Evolutionary conservation across 2,888 invertebrate genomes (phyloP), one percentile per base, ranked within the genome.

Genomic region (Plagiodera versicolora): DNA sequence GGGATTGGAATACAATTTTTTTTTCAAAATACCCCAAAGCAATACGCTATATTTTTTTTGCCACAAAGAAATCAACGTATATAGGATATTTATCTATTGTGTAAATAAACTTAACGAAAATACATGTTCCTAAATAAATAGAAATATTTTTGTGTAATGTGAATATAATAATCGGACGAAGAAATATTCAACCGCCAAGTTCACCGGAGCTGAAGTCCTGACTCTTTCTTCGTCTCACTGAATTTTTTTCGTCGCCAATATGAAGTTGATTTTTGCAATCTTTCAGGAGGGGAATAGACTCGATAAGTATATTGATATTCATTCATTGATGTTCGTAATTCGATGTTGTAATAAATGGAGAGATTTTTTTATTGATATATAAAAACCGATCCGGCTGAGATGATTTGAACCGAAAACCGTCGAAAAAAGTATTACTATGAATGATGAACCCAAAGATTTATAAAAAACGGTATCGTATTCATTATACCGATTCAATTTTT

Each of bases 201-300:
- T n/a, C 28, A 4, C 28, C 4, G 28, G 8, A 28, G 11, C 11
- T 32, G 5, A 8, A 11, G 8, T 3, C 14, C 11, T 14, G 39
- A 39, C 3, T 39, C n/a, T 39, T 14, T 14, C 39, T 14, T 39
- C 39, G 14, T 39, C n/a, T 11, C 1, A n/a, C 14, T 58, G 56
- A 28, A 30, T 53, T 59, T 39, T 61, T 19, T 53, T 57, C 58
- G 39, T 56, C 59, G 54, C 58, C 51, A 52, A 56, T 51, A 32
- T 32, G 48, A 58, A 50, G 47, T 62, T 62, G 28, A 20, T 51
- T 52, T n/a, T 56, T 20, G 49, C 51, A 61, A 52, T 58, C 61
- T 66, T 59, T 73, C 75, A 79, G 78, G 79, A 79, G 79, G 79
- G 79, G 77, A 78, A 79, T 79, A 79, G 79, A 79, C 79, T 79